Percentiles rank a stretch among this genome's conserved stretches.
phyloP scores from a whole-genome alignment of 2,888 invertebrate genomes.

The Mylabris sibirica region DNA sequence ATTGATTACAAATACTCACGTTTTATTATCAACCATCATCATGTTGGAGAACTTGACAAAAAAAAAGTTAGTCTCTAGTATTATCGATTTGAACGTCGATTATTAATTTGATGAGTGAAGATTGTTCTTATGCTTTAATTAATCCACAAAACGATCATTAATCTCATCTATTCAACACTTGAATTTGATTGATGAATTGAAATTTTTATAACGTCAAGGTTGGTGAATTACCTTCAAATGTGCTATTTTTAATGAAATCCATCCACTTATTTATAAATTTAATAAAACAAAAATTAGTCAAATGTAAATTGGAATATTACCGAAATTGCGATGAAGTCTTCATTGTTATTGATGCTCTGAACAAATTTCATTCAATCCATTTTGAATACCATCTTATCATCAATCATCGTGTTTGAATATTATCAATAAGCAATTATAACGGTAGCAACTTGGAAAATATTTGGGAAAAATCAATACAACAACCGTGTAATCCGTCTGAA shows the following conservation, averaged over 20 bases:
- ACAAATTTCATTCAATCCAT: too few relatives aligned
- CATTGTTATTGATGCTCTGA: too few relatives aligned
- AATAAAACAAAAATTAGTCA: slow-evolving; percentile 2
- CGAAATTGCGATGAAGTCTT: too few relatives aligned
- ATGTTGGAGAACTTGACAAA: background rate
- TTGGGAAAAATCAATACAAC: too few relatives aligned
- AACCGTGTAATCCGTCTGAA: too few relatives aligned
- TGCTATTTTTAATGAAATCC: background rate
- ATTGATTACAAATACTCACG: too few relatives aligned
- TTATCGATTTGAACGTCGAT: background rate
- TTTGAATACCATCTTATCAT: too few relatives aligned
- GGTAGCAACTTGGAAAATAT: too few relatives aligned
- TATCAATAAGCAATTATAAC: too few relatives aligned
- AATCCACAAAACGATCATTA: background rate
- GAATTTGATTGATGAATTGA: background rate
- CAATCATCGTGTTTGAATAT: too few relatives aligned
- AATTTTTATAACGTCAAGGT: background rate
- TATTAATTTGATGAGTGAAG: background rate
- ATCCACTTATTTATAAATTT: background rate
- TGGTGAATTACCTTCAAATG: background rate
- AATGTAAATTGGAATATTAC: background rate
- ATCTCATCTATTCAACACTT: background rate
- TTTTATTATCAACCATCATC: too few relatives aligned
- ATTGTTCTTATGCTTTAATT: background rate
- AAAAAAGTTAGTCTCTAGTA: background rate